Evolutionary conservation across 2,888 invertebrate species (phyloP).

Genomic region (Andrena fulva): DNA sequence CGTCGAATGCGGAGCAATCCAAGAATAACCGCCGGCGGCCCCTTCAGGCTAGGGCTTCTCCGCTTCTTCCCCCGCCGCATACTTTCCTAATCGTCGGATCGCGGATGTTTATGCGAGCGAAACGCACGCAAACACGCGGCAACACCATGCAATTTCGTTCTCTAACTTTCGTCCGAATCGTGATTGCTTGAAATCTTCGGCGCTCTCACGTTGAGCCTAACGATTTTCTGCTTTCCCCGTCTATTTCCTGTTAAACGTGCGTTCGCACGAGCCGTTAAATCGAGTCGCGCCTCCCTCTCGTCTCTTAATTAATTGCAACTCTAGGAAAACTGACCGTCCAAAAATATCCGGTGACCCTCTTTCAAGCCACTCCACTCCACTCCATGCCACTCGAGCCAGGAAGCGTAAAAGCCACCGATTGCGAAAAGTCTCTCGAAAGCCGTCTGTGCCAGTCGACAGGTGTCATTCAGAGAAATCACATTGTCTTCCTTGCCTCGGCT

Average conservation of each 20-base stretch:
- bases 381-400: not conserved
- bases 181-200: too few species aligned
- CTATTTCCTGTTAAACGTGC: not conserved
- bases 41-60: conserved; percentile 26
- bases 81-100: conserved; percentile 49
- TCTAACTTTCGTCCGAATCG: too few species aligned
- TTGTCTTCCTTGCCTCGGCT: too few species aligned
- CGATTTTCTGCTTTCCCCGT: too few species aligned
- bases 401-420: not conserved
- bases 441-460: too few species aligned
- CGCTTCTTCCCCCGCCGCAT: conserved; percentile 24
- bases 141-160: too few species aligned
- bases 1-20: conserved; percentile 53
- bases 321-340: conserved; percentile 29
- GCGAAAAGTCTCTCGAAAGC: not conserved
- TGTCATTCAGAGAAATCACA: too few species aligned
- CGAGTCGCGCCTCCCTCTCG: conserved; percentile 1
- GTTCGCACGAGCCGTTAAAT: conserved; percentile 14
- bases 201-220: too few species aligned
- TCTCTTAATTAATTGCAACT: not conserved
- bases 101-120: conserved; percentile 50
- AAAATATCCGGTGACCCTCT: conserved; percentile 43
- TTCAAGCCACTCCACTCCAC: not conserved
- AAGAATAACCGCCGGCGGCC: conserved; percentile 38
- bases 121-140: conserved; percentile 27